phyloP scores from a whole-genome alignment of 2,113 vertebrate genomes.

The Oryzias melastigma region DNA sequence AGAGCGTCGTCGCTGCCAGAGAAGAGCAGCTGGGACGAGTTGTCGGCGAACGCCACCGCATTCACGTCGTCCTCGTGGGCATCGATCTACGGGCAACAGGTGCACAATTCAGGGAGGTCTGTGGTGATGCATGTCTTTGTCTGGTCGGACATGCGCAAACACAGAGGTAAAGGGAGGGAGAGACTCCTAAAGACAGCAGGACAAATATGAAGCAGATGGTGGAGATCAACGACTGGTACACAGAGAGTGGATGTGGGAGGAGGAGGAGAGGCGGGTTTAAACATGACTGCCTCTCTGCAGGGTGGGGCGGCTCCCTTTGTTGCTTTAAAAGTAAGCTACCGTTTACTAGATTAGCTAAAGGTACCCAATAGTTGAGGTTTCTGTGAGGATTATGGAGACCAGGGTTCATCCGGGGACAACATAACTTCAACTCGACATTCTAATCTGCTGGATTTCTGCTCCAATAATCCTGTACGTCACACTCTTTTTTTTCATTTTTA shows the following conservation, averaged over 20 bases:
- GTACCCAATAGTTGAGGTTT: not conserved
- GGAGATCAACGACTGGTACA: conserved; percentile 27
- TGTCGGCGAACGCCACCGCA: conserved; percentile 87
- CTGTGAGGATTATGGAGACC: no score
- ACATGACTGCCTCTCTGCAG: conserved; percentile 13
- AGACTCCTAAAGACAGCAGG: not conserved
- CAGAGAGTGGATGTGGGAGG: conserved; percentile 17
- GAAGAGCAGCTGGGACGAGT: conserved; percentile 89
- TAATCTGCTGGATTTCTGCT: no score
- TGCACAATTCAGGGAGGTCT: not conserved
- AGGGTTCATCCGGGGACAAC: no score
- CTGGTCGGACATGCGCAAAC: not conserved
- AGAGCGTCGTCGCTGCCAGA: conserved; percentile 91
- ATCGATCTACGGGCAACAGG: conserved; percentile 76
- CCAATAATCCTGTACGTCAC: no score
- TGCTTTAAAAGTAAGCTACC: not conserved
- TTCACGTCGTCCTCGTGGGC: conserved; percentile 93
- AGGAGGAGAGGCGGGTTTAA: conserved; percentile 14
- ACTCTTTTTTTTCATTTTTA: no score
- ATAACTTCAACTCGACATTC: no score
- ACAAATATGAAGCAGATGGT: conserved; percentile 50
- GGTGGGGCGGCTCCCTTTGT: not conserved
- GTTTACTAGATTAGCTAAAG: not conserved
- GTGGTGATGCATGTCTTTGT: not conserved
- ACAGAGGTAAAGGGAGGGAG: conserved; percentile 21